Evolutionary conservation across 2,888 invertebrate species (phyloP), one percentile per base, ranked within the genome.

Genomic region (Synanthedon andrenaeformis): DNA sequence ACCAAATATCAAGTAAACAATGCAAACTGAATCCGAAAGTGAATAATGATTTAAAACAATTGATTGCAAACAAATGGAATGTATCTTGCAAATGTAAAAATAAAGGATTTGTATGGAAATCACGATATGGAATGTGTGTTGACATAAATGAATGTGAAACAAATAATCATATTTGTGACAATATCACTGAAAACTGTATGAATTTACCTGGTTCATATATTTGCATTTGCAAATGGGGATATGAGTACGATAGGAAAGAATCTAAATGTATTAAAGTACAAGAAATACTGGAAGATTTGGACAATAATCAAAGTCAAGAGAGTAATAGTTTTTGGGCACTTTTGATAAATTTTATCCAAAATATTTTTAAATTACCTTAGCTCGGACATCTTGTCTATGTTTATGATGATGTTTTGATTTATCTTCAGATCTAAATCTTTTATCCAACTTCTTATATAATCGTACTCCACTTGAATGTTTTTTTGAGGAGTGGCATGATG

Each of bases 381-480:
- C 95, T 62, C 95, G 83, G 41, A 93, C 92, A 64, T 95, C 94
- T 57, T 92, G 91, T 55, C 93, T 88, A 59, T 89, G 89, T 50
- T 91, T 88, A 64, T 90, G 86, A 64, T 91, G 91, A 67, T 92
- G 92, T 54, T 91, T 84, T 1, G 88, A 79, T 55, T 94, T 89
- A 63, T 94, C 94, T 73, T 94, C 93, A 8, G 93, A 94, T n/a
- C 94, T 89, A 76, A 92, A 94, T 62, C 93, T 85, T 67, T 93
- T 94, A 67, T 92, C 93, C 69, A 92, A 89, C 76, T 93, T 95
- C 79, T 93, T 95, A 72, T 94, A 94, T 28, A 94, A 76, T 28
- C 91, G 86, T 51, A 89, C 91, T 55, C 88, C 89, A 55, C 63
- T 85, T 3, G 79, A 66, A 17, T 76, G 70, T 55, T 84, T 84